Conservation (phyloP, 2,888 invertebrate genomes). For the Zelleria hepariella region DNA sequence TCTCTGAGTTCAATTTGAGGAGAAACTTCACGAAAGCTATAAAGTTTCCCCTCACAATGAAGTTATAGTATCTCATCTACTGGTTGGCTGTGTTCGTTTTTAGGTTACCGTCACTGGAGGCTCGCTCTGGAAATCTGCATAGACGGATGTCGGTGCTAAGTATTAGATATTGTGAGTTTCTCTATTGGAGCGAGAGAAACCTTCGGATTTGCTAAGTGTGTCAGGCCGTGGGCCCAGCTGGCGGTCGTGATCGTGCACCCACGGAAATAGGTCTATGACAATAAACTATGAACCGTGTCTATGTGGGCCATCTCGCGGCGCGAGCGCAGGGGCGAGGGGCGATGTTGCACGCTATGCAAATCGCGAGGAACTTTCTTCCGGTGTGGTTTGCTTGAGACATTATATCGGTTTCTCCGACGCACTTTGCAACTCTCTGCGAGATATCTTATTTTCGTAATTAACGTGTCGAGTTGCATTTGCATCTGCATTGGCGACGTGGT, state of each 20-base stretch:
- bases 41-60: neutral
- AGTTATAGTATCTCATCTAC: slow-evolving; percentile 1
- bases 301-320: slow-evolving; percentile 50
- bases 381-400: slow-evolving; percentile 21
- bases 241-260: slow-evolving; percentile 49
- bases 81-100: slow-evolving; percentile 31
- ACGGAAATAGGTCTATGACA: slow-evolving; percentile 64
- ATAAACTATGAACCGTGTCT: slow-evolving; percentile 61
- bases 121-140: slow-evolving; percentile 69
- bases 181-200: slow-evolving; percentile 57
- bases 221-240: slow-evolving; percentile 41
- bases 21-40: neutral
- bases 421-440: slow-evolving; percentile 13
- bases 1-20: neutral
- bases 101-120: slow-evolving; percentile 55
- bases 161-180: slow-evolving; percentile 68
- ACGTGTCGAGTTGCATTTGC: neutral
- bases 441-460: slow-evolving; percentile 2
- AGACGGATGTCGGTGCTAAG: slow-evolving; percentile 66
- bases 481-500: neutral
- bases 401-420: slow-evolving; percentile 59
- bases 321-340: slow-evolving; percentile 16
- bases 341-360: slow-evolving; percentile 50
- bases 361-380: slow-evolving; percentile 67
- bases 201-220: slow-evolving; percentile 63